Base-by-base conservation (phyloP, 2,113 vertebrate genomes). In the Columba janthina region DNA sequence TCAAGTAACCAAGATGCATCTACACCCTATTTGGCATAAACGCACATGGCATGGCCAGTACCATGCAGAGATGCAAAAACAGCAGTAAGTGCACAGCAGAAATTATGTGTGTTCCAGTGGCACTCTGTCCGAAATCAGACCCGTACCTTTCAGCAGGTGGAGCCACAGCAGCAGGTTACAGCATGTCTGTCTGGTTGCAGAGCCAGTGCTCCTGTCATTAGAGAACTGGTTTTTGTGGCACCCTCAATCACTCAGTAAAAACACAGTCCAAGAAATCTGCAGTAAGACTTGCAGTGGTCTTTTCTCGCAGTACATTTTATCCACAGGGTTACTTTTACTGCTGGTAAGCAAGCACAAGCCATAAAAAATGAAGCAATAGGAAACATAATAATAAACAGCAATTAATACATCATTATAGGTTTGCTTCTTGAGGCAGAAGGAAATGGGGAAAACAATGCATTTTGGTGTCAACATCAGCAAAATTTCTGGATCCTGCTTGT, bases 141-240 rank as follows among this genome's bases (percentile, higher is more conserved):
- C 20, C 28, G 0, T 92, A 89, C 95, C 70, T 97, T 96, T 91
- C 96, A 94, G 95, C 89, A 97, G 96, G 91, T 97, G 96, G 96
- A 97, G 95, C 96, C 86, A 95, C 96, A 95, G 91, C 92, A 96
- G 96, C 92, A 96, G 89, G 34, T 94, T 96, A 94, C 22, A 86
- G 89, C 70, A 10, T 48, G 56, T 28, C 65, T 81, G 61, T 6
- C 76, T 81, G 61, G 12, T 38, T 90, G 53, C 69, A 85, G 65
- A 89, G 57, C 89, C 60, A 31, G 21, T 2, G 4, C 34, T 87
- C 28, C 51, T 44, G 9, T 89, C 73, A 25, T 64, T 64, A 61
- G 64, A 50, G 56, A 67, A 73, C 40, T 34, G 65, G 78, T 89
- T 73, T 87, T 65, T 56, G 48, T 89, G 53, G 57, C 73, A 81